phyloP scores from a whole-genome alignment of 2,888 invertebrate genomes.

The Villa cingulata region DNA sequence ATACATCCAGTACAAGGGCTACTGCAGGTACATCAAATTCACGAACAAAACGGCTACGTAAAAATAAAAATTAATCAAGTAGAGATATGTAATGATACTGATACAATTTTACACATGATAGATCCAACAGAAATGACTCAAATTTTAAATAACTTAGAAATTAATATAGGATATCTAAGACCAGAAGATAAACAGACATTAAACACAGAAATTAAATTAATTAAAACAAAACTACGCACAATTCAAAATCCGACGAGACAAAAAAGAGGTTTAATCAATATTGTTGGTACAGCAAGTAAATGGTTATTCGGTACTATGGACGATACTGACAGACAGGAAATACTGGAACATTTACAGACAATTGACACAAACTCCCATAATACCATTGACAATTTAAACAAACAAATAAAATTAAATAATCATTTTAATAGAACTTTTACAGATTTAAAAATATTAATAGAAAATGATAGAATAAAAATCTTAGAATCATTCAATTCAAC shows the following conservation, averaged over 20 bases:
- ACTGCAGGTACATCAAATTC: too few species aligned
- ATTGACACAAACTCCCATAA: background rate
- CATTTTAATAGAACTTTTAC: slow-evolving; percentile 2
- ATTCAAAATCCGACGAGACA: slow-evolving; percentile 1
- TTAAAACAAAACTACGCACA: background rate
- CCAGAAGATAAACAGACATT: too few species aligned
- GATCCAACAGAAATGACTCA: background rate
- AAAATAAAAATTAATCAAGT: too few species aligned
- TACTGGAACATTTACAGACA: too few species aligned
- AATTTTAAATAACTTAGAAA: background rate
- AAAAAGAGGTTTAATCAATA: slow-evolving; percentile 3
- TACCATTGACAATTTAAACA: too few species aligned
- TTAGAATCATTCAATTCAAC: background rate
- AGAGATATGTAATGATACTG: too few species aligned
- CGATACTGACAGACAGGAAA: background rate
- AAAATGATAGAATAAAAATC: background rate
- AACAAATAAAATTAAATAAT: background rate
- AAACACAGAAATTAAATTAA: background rate
- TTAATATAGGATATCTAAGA: too few species aligned
- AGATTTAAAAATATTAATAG: too few species aligned
- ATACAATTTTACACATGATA: background rate
- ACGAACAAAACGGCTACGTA: too few species aligned
- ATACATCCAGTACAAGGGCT: too few species aligned
- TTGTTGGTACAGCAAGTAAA: background rate
- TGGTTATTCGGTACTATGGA: background rate